Base-by-base conservation (phyloP, 1,140 invertebrate genomes). In the Drosophila prosaltans region DNA sequence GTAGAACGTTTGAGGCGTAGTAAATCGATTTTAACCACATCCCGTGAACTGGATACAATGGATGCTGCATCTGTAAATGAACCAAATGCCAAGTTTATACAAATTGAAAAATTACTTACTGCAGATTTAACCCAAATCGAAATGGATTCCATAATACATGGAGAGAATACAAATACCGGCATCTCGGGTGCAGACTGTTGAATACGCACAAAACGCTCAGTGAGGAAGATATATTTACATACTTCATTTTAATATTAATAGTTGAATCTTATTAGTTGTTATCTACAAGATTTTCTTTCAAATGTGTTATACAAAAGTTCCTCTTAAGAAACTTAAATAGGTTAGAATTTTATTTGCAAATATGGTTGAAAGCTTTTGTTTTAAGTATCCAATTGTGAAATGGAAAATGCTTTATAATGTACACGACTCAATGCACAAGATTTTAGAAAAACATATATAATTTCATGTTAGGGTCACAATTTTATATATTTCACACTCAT, bases 71-170 rank as follows among this genome's bases (percentile, higher is more conserved):
- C 85, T 5, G 69, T 90, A 11, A 65, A 84, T 48, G 81, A 91
- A 43, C 78, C 90, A 1, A 91, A 90, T 59, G 62, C 78, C 48
- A 73, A 91, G 60, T 91, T 91, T 26, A 80, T 91, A 5, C 74
- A 82, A 57, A 80, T 91, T 62, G 90, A 91, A 68, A 82, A 91
- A 62, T 59, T 91, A 28, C 76, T 91, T 2, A 80, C 32, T 11
- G 67, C 73, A 10, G 77, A 86, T 66, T 68, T 91, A 32, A 85
- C 90, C 1, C 80, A 91, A 75, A 82, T 84, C 40, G 81, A 91
- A 81, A 86, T 91, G 80, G 90, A 91, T 60, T 61, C 81, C 3
- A 90, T 91, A 43, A 84, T 91, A 57, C 90, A 91, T 55, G 85
- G 80, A 30, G 81, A 83, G 41, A 86, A 86, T 28, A 54, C 72